These are phyloP conservation scores for Herminia tarsipennalis DNA, from an alignment of 2,888 invertebrate genomes.

Conservation along the genomic window DNA sequence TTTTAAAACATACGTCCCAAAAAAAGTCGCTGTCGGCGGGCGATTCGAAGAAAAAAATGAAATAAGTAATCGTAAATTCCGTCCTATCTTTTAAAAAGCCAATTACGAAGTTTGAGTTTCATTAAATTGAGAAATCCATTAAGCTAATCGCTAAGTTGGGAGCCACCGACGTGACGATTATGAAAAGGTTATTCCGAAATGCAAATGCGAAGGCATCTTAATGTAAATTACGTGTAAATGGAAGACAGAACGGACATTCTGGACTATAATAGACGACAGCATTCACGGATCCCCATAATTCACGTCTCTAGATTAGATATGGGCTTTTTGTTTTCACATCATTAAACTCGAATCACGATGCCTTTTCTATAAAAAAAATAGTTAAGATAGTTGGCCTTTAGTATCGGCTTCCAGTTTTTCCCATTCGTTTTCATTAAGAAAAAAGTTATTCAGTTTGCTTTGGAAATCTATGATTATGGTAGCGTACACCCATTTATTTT, in stretches of 20 bases:
- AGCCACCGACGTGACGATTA: constrained; percentile 78
- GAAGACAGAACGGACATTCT: constrained; percentile 65
- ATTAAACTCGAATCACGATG: constrained; percentile 48
- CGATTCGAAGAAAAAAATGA: constrained; percentile 45
- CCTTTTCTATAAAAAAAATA: constrained; percentile 44
- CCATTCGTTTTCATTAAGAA: constrained; percentile 73
- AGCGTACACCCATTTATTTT: constrained; percentile 78
- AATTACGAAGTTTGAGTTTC: constrained; percentile 76
- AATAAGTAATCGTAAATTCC: constrained; percentile 63
- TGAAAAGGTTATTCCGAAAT: constrained; percentile 78
- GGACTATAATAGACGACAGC: constrained; percentile 63
- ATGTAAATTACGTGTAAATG: constrained; percentile 81
- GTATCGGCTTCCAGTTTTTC: constrained; percentile 57
- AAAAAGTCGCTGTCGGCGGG: constrained; percentile 26
- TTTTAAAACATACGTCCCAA: constrained; percentile 44
- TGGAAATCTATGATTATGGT: constrained; percentile 76
- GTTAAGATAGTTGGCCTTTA: constrained; percentile 52
- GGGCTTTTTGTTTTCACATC: constrained; percentile 64
- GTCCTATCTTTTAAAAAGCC: constrained; percentile 74
- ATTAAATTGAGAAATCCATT: constrained; percentile 82
- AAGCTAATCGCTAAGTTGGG: constrained; percentile 76
- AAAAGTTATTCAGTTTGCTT: constrained; percentile 62
- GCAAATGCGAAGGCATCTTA: constrained; percentile 77
- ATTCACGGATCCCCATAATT: constrained; percentile 70
- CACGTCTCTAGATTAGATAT: constrained; percentile 72